Base-by-base conservation (phyloP, 1,140 invertebrate genomes). In the Protaetia brevitarsis region DNA sequence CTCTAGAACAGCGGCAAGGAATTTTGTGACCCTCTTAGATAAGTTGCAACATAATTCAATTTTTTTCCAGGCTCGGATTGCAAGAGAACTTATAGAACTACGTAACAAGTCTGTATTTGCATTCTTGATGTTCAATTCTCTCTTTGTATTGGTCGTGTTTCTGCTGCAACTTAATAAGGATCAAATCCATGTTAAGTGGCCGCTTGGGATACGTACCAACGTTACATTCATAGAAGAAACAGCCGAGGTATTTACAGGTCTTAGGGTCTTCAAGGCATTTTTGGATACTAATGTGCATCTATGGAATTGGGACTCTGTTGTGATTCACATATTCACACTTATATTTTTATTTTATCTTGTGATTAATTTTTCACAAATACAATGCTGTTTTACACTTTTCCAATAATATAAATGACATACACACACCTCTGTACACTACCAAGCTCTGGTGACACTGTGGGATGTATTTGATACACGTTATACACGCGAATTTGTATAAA, bases 81-180 rank as follows among this genome's bases (percentile, higher is more conserved):
- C 91, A 75, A 82, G 84, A 72, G 95, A 96, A 81, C 85, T 98
- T 78, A 89, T 91, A 78, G 94, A 96, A 75, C 86, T 98, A 73
- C 86, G 96, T 73, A 98, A 97, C 87, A 96, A 96, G 82, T 92
- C 94, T 72, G 94, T 97, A 66, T 97, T 98, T 81, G 94, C 94
- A 74, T 98, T 98, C 89, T 93, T 98, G 84, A 98, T 99, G 94
- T 91, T 97, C 84, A 99, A 99, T 87, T 93, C 96, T 81, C 89
- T 99, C 76, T 99, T 98, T 87, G 94, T 98, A 79, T 89, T 99
- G 82, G 94, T 98, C 81, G 95, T 98, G 76, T 95, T 98, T 84
- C 90, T 98, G 81, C 90, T 98, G 75, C 96, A 98, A 89, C 87
- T 97, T 82, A 96, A 97, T 85, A 97, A 97, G 88, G 93, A 97